phyloP scores from a whole-genome alignment of 2,797 vertebrate genomes.

The Anableps anableps region DNA sequence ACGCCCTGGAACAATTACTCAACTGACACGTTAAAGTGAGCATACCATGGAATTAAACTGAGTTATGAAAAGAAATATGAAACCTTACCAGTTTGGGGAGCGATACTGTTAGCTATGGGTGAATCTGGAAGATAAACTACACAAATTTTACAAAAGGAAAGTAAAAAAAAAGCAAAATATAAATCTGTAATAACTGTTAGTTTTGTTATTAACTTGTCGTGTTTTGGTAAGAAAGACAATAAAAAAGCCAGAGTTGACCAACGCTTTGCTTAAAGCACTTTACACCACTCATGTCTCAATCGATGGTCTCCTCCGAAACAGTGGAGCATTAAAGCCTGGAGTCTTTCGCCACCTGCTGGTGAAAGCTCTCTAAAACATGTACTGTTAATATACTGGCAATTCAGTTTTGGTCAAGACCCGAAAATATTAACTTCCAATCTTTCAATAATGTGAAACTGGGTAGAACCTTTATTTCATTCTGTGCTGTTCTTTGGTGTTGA shows the following conservation, averaged over 20 bases:
- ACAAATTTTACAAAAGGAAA: background rate
- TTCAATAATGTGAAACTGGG: background rate
- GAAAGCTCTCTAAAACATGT: background rate
- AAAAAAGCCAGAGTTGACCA: background rate
- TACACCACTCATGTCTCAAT: background rate
- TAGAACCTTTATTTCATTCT: background rate
- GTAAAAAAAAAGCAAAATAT: background rate
- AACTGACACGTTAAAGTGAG: background rate
- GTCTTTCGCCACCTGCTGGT: constrained; percentile 41
- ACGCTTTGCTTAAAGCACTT: background rate
- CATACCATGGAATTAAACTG: background rate
- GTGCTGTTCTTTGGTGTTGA: background rate
- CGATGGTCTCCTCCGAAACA: background rate
- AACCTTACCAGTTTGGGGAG: background rate
- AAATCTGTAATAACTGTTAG: background rate
- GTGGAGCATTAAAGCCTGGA: background rate
- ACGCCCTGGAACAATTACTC: background rate
- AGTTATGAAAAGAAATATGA: background rate
- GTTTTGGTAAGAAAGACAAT: background rate
- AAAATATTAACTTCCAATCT: background rate
- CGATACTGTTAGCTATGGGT: background rate
- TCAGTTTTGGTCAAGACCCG: background rate
- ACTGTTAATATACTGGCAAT: background rate
- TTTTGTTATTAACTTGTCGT: background rate
- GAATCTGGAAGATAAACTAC: constrained; percentile 4